Base-by-base conservation (phyloP, 1,140 invertebrate genomes). In the Spodoptera frugiperda region DNA sequence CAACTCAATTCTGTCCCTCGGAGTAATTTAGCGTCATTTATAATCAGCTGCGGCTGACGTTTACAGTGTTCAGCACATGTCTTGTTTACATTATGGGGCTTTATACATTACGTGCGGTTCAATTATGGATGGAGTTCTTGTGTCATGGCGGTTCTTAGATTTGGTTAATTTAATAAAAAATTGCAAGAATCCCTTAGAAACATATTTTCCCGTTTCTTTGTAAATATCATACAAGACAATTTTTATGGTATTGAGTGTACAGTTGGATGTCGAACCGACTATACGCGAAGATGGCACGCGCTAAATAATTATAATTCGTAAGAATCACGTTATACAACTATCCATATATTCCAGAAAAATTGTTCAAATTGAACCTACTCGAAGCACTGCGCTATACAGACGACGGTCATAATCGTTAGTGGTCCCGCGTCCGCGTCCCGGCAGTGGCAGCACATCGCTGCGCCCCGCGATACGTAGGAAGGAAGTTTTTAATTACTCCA, bases 401-500 rank as follows among this genome's bases (percentile, higher is more conserved):
- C 39, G 70, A 54, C 54, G 44, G 33, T 44, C 53, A 72, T 57
- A 57, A 72, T 57, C 70, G 53, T 59, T 48, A 72, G 54, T 72
- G 54, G 49, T 5, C 2, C 17, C 14, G 25, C 14, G 33, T 39
- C 33, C 25, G 25, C 25, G 2, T 25, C 25, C 25, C 33, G 33
- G 33, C 6, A 39, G 33, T 39, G 8, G 6, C 33, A 6, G 33
- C 33, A 39, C n/a, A 21, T 12, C 11, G 15, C 72, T 65, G 65
- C 67, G 48, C 11, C 49, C 54, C 63, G 72, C 21, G 71, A 75
- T 67, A 54, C 25, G 73, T 65, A 11, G 48, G 59, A 76, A 67
- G 74, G 63, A 76, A 79, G 55, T 79, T 79, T 79, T 79, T 79
- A 79, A 79, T 79, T 76, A 65, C 74, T 76, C 63, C 68, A 79